Conservation (phyloP, 30 jellyfish, hydroid and myxozoan genomes). For the Cassiopea andromeda region DNA sequence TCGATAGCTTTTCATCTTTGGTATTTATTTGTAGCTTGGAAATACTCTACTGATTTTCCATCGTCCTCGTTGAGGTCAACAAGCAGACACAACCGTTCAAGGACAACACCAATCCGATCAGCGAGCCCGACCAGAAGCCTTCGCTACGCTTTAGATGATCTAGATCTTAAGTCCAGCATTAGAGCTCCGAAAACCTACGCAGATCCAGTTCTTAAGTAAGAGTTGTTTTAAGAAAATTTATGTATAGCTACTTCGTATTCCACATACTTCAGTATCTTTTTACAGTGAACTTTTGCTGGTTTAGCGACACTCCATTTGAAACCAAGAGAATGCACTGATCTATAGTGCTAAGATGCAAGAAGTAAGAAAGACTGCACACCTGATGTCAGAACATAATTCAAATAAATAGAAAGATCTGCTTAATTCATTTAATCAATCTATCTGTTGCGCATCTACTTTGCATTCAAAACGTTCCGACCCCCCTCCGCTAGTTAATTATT, state of each 20-base stretch:
- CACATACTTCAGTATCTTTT: too few relatives aligned
- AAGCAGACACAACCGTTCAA: constrained; percentile 77
- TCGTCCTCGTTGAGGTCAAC: constrained; percentile 51
- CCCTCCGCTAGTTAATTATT: too few relatives aligned
- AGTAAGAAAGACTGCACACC: too few relatives aligned
- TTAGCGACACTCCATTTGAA: too few relatives aligned
- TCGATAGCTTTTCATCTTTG: neutral
- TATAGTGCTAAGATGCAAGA: too few relatives aligned
- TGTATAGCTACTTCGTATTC: neutral
- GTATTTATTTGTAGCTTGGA: constrained; percentile 72
- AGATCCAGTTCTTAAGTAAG: constrained; percentile 74
- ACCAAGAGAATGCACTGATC: too few relatives aligned
- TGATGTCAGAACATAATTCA: too few relatives aligned
- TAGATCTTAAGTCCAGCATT: constrained; percentile 31
- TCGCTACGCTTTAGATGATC: constrained; percentile 87
- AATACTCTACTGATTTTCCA: constrained; percentile 71
- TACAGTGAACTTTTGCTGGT: too few relatives aligned
- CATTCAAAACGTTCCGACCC: too few relatives aligned
- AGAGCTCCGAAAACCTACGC: constrained; percentile 35
- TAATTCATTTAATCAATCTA: too few relatives aligned
- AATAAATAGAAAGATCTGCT: too few relatives aligned
- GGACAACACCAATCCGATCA: constrained; percentile 84
- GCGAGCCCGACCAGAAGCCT: constrained; percentile 81
- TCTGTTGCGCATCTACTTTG: too few relatives aligned
- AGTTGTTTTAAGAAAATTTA: neutral